These are phyloP conservation scores for Choreutis nemorana DNA, from an alignment of 2,888 invertebrate species.

Conservation along the genomic window DNA sequence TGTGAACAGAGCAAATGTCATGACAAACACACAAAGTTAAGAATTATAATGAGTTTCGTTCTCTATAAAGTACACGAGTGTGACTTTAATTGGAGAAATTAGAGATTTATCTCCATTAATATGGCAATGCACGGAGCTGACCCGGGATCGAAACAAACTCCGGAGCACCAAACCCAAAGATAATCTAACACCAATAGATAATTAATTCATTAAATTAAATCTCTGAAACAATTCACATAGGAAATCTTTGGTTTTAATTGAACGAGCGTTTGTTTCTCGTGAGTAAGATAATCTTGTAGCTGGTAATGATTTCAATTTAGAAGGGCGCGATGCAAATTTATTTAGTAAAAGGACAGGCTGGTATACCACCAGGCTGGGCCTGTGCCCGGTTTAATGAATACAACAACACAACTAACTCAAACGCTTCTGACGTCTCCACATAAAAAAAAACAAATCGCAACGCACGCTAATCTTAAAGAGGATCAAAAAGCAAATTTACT, in stretches of 20 bases:
- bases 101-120: too few species aligned
- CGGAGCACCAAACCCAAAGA: slow-evolving; percentile 3
- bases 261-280: slow-evolving; percentile 45
- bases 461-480: too few species aligned
- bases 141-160: too few species aligned
- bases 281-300: slow-evolving; percentile 57
- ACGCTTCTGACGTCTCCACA: slow-evolving; percentile 12
- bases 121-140: too few species aligned
- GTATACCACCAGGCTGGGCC: slow-evolving; percentile 16
- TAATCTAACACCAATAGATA: slow-evolving; percentile 16
- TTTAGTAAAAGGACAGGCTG: slow-evolving; percentile 30
- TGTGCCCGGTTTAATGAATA: slow-evolving; percentile 30
- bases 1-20: too few species aligned
- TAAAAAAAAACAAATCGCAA: too few species aligned
- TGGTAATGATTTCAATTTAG: slow-evolving; percentile 62
- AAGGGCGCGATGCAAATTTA: slow-evolving; percentile 53
- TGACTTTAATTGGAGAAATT: too few species aligned
- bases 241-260: slow-evolving; percentile 59
- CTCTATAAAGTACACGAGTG: too few species aligned
- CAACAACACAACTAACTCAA: slow-evolving; percentile 21
- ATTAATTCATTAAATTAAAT: slow-evolving; percentile 53
- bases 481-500: too few species aligned
- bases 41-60: too few species aligned
- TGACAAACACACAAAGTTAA: too few species aligned
- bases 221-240: slow-evolving; percentile 49